phyloP scores from a whole-genome alignment of 2,113 vertebrate species.

The Phalacrocorax pelagicus region DNA sequence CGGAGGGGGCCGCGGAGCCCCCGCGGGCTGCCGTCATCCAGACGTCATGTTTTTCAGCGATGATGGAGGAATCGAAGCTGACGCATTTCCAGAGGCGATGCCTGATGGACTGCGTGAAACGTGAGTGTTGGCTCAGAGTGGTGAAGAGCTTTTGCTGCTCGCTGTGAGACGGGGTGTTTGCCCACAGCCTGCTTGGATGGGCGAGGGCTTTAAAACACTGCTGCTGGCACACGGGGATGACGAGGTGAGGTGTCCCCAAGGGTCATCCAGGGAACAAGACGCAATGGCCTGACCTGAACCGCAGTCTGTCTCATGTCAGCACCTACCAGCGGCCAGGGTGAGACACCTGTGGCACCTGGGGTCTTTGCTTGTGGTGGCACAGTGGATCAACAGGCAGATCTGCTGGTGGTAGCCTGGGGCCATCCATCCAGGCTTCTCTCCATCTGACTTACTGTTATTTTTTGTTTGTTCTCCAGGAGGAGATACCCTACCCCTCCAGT shows the following conservation, averaged over 20 bases:
- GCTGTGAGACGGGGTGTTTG: accelerated
- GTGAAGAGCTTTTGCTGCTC: background rate
- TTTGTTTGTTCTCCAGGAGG: conserved; percentile 70
- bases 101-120: conserved; percentile 74
- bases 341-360: background rate
- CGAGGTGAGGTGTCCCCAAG: accelerated
- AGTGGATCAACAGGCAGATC: background rate
- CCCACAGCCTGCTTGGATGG: background rate
- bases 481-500: conserved; percentile 71
- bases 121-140: conserved; percentile 60
- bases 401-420: background rate
- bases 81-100: conserved; percentile 79
- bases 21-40: background rate
- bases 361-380: background rate
- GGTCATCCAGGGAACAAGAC: background rate
- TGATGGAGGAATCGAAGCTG: conserved; percentile 87
- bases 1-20: background rate
- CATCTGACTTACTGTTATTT: background rate
- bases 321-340: background rate
- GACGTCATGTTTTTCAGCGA: conserved; percentile 72
- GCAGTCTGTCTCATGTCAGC: background rate
- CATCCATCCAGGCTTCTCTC: background rate
- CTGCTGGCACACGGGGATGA: accelerated
- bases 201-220: background rate
- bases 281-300: background rate